Evolutionary conservation across 2,888 invertebrate genomes (phyloP), one percentile per base, ranked within the genome.

Genomic region (Linnaemya tessellans): DNA sequence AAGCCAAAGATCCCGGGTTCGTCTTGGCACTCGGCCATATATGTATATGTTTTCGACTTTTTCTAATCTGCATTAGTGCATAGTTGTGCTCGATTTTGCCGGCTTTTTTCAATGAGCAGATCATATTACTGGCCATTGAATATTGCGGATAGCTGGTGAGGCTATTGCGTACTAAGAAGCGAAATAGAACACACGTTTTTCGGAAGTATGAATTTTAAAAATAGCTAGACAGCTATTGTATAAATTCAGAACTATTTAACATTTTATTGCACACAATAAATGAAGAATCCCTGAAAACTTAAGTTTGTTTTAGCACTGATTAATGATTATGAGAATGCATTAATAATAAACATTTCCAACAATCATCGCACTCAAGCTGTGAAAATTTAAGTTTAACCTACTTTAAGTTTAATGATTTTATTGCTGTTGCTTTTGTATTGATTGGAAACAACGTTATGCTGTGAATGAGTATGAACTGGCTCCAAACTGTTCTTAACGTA

Each of bases 371-470:
- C 43, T 35, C 30, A 60, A 79, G 30, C 51, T 62, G 18, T 60
- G 18, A 15, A 58, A 68, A 25, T 62, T 70, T 41, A 79, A 62
- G 68, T 79, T 79, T 79, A 70, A 70, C 70, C 70, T 62, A 79
- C 60, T 79, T 79, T 60, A 11, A 35, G 22, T 51, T 51, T 11
- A 41, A 60, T 4, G 62, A 30, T 51, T 51, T 67, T 46, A 56
- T 67, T 58, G n/a, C 46, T 77, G 43, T 56, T 56, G 38, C 49
- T 13, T 41, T 79, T 62, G 51, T 62, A 79, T 70, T 62, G 51
- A 68, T 51, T 79, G 51, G 5, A 1, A 13, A 51, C 18, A 30
- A 30, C n/a, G 5, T 65, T 51, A 22, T n/a, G 10, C 41, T 78
- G n/a, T 41, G 54, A 2, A 22, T 11, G n/a, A 13, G 3, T n/a